These are phyloP conservation scores for Crossocerus cetratus DNA, from an alignment of 2,888 invertebrate species.

Conservation along the genomic window DNA sequence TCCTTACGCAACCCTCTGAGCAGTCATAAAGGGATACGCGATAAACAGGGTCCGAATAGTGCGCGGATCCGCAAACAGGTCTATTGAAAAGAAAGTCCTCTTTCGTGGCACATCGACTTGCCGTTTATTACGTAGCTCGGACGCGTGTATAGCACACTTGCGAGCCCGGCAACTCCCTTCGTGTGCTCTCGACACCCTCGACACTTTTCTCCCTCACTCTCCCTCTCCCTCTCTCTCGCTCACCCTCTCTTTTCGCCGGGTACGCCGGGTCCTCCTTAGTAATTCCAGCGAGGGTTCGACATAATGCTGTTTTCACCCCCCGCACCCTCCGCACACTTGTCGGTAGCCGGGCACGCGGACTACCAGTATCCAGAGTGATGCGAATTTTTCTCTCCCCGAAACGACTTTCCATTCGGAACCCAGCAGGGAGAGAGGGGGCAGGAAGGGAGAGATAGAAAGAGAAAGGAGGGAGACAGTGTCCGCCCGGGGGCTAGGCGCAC, in stretches of 20 bases:
- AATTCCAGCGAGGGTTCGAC: conserved; percentile 56
- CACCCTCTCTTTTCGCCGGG: background rate
- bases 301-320: conserved; percentile 57
- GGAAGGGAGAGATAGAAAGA: too few relatives aligned
- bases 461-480: conserved; percentile 33
- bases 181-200: conserved; percentile 8
- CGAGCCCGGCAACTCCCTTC: conserved; percentile 30
- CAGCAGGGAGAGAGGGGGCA: too few relatives aligned
- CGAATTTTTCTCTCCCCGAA: conserved; percentile 55
- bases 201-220: conserved; percentile 5
- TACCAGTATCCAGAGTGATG: conserved; percentile 53
- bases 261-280: conserved; percentile 22
- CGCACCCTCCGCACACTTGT: conserved; percentile 14
- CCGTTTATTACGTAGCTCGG: conserved; percentile 42
- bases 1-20: conserved; percentile 39
- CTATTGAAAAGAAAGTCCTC: conserved; percentile 39
- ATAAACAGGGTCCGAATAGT: conserved; percentile 22
- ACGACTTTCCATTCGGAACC: conserved; percentile 55
- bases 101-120: conserved; percentile 27
- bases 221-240: conserved; percentile 18
- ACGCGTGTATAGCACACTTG: conserved; percentile 38
- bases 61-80: conserved; percentile 32
- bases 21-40: conserved; percentile 15
- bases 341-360: conserved; percentile 21
- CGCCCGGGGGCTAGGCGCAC: conserved; percentile 45